Evolutionary conservation across 2,113 vertebrate species (phyloP).

Genomic region (Siniperca chuatsi): DNA sequence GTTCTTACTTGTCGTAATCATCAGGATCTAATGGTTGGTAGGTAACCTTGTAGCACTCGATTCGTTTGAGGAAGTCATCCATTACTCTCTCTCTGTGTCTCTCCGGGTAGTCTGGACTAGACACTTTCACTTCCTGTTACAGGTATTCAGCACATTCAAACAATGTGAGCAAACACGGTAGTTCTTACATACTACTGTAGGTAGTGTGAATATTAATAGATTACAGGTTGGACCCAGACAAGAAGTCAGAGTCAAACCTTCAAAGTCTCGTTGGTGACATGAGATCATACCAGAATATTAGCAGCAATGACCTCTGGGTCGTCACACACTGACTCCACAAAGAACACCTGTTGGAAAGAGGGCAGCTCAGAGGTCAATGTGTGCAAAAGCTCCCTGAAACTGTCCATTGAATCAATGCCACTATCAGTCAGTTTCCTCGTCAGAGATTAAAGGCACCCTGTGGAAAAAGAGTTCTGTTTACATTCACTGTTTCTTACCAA

Average conservation of each 20-base stretch:
- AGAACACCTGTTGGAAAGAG: conserved; percentile 90
- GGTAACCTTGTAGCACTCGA: conserved; percentile 98
- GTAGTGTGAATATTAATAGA: conserved; percentile 47
- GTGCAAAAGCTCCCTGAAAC: background rate
- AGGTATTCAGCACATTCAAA: conserved; percentile 39
- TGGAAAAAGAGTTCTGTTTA: background rate
- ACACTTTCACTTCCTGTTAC: conserved; percentile 96
- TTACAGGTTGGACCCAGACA: conserved; percentile 28
- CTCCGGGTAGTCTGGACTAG: conserved; percentile 96
- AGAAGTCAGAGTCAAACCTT: conserved; percentile 10
- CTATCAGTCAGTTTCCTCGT: no score
- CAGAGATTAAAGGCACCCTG: background rate
- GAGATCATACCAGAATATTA: conserved; percentile 93
- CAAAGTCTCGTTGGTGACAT: background rate
- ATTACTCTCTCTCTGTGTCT: conserved; percentile 94
- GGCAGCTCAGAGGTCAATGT: background rate
- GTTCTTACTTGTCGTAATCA: conserved; percentile 92
- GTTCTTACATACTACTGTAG: background rate
- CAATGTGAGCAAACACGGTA: background rate
- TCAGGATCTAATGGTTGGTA: conserved; percentile 96
- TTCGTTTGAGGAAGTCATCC: conserved; percentile 98
- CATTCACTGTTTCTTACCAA: background rate
- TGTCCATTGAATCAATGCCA: background rate
- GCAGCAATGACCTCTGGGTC: conserved; percentile 98
- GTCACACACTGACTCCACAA: conserved; percentile 97